phyloP scores from a whole-genome alignment of 37 sponge, comb jelly and placozoan species.

The Petrosia ficiformis region DNA sequence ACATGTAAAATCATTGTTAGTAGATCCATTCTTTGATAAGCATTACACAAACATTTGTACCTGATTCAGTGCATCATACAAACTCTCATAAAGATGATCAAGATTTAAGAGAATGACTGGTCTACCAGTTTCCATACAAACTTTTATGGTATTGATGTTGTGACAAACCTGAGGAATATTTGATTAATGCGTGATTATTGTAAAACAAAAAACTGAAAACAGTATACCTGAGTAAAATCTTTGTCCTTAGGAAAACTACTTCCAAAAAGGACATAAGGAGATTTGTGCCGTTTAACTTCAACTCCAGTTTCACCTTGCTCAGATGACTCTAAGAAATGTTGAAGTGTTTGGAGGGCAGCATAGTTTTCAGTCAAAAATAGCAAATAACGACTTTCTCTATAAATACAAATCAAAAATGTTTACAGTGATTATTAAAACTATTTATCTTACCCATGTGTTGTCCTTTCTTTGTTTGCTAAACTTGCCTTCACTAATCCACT shows the following conservation, averaged over 20 bases:
- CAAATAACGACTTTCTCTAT: conserved; percentile 79
- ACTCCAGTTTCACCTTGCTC: too few relatives aligned
- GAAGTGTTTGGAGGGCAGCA: conserved; percentile 76
- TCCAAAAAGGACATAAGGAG: conserved; percentile 68
- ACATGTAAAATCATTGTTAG: not conserved
- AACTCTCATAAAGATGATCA: conserved; percentile 82
- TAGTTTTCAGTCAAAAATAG: conserved; percentile 76
- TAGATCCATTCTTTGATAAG: too few relatives aligned
- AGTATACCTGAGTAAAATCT: conserved; percentile 84
- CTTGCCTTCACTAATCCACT: conserved; percentile 78
- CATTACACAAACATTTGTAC: conserved; percentile 11
- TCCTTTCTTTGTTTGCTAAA: conserved; percentile 50
- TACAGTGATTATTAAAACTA: not conserved
- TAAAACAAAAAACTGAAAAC: not conserved
- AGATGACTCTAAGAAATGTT: conserved; percentile 31
- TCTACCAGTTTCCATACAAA: conserved; percentile 80
- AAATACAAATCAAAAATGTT: not conserved
- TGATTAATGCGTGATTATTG: not conserved
- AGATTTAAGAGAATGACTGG: conserved; percentile 70
- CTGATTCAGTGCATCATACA: conserved; percentile 86
- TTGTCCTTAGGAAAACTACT: conserved; percentile 83
- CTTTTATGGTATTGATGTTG: conserved; percentile 76
- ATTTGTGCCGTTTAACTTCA: not conserved
- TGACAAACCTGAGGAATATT: conserved; percentile 38
- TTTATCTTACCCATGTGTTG: conserved; percentile 71